Conservation (phyloP, 2,888 invertebrate genomes). For the Pyrochroa serraticornis region DNA sequence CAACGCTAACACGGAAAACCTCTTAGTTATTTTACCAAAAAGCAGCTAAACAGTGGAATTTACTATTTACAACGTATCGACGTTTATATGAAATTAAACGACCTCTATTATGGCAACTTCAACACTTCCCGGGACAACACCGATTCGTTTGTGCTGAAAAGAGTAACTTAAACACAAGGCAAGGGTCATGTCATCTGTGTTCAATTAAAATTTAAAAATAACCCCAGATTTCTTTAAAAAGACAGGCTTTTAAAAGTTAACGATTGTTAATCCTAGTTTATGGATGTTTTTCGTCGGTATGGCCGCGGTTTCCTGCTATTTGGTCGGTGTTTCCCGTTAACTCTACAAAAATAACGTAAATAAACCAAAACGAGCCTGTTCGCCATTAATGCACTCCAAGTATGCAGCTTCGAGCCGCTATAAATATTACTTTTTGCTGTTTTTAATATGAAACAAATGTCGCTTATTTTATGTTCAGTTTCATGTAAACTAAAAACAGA, state of each 20-base stretch:
- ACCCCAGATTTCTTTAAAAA: conserved; percentile 30
- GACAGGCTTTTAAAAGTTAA: conserved; percentile 25
- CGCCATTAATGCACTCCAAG: too few species aligned
- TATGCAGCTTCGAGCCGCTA: too few species aligned
- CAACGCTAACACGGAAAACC: conserved; percentile 20
- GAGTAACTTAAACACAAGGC: conserved; percentile 8
- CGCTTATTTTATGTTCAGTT: too few species aligned
- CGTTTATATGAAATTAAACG: too few species aligned
- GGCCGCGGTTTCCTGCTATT: conserved; percentile 38
- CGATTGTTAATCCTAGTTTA: conserved; percentile 24
- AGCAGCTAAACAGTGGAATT: too few species aligned
- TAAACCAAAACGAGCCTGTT: not conserved
- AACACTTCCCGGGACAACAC: conserved; percentile 7
- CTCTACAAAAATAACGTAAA: conserved; percentile 9
- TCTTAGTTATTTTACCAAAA: conserved; percentile 14
- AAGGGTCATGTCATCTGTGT: conserved; percentile 24
- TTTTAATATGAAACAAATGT: too few species aligned
- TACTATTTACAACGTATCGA: too few species aligned
- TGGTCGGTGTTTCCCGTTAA: conserved; percentile 16
- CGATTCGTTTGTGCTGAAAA: conserved; percentile 4
- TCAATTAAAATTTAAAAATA: conserved; percentile 32
- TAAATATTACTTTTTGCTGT: too few species aligned
- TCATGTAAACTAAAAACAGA: too few species aligned
- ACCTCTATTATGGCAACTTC: too few species aligned
- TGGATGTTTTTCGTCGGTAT: conserved; percentile 37